Evolutionary conservation across 2,797 vertebrate species (phyloP).

Genomic region (Basileuterus tristriatus): DNA sequence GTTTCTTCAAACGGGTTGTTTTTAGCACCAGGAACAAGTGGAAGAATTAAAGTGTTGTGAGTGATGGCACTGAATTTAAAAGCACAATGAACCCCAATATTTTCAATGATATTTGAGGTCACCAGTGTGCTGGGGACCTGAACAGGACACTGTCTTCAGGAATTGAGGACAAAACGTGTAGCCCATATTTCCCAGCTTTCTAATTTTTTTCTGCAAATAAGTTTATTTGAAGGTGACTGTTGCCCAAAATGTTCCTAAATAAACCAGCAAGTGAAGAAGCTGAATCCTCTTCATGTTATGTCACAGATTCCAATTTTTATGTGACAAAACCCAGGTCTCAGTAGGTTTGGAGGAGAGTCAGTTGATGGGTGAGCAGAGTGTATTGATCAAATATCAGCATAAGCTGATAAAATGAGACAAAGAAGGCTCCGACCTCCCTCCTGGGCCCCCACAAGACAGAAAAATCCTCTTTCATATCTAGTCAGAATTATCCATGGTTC

Average conservation of each 20-base stretch:
- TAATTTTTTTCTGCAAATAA: not conserved
- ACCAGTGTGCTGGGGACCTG: not conserved
- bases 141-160: not conserved
- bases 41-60: not conserved
- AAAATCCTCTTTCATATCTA: not conserved
- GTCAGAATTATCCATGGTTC: not conserved
- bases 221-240: constrained; percentile 1
- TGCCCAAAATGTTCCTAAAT: not conserved
- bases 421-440: not conserved
- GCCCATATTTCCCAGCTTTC: fast-evolving
- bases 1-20: not conserved
- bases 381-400: not conserved
- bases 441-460: not conserved
- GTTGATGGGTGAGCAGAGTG: not conserved
- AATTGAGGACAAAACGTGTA: not conserved
- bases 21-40: not conserved
- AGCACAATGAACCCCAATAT: not conserved
- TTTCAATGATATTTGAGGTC: not conserved
- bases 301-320: not conserved
- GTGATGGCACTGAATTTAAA: not conserved
- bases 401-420: not conserved
- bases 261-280: not conserved
- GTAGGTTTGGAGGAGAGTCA: not conserved
- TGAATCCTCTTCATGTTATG: not conserved
- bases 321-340: fast-evolving